Base-by-base conservation (phyloP, 1,140 invertebrate genomes). In the Micrasema minimum region DNA sequence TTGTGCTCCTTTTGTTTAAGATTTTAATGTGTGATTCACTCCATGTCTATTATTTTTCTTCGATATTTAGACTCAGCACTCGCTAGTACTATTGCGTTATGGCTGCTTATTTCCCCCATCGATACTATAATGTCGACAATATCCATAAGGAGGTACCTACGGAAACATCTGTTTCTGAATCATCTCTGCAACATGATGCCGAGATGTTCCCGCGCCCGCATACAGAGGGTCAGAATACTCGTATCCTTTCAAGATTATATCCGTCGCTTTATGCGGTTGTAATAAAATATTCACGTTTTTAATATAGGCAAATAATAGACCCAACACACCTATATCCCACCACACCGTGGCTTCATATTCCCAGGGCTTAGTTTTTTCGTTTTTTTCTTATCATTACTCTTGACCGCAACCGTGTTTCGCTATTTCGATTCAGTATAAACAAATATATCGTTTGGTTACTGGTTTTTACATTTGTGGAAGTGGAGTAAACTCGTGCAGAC, bases 401-500 rank as follows among this genome's bases (percentile, higher is more conserved):
- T 18, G 45, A 18, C 45, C 10, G 14, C 1, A 20, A 48, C 5
- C 14, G 45, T 48, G 14, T 18, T n/a, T 18, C 20, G 20, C 20
- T 48, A 14, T 48, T 48, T 48, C 20, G n/a, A 18, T 48, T 20
- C 14, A 48, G 10, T 9, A 9, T 48, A 20, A 48, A 20, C 20
- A 48, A 48, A 16, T 5, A 14, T 9, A 48, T 9, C 45, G 14
- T 20, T 20, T 10, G 6, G 20, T 20, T 48, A 48, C 20, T 7
- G 45, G 26, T 31, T 31, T 31, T 31, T 20, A 20, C 45, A 5
- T 48, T 20, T 4, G 9, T 48, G n/a, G 12, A 53, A 53, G 50
- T 53, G 50, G 50, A 53, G 50, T 53, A 53, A 53, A 53, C 4
- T 53, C 50, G 50, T 53, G 50, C 50, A 26, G 22, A 23, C 50